These are phyloP conservation scores for Sminthurides aquaticus DNA, from an alignment of 2,888 invertebrate species.

Conservation along the genomic window DNA sequence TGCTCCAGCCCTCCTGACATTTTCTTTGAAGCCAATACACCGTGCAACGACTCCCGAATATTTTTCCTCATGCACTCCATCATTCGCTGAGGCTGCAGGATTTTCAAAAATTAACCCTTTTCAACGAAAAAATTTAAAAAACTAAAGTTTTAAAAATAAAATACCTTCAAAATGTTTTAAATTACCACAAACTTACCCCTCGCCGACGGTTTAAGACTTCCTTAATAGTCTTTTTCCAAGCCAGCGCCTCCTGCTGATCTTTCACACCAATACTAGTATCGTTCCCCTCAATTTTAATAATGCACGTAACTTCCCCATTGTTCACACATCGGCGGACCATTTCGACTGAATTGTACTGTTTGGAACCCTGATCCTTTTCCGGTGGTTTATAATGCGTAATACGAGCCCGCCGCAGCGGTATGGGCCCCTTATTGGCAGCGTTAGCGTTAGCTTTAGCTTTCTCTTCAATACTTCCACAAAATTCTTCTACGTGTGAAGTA, in stretches of 20 bases:
- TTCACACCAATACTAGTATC: not conserved
- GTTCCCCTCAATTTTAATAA: not conserved
- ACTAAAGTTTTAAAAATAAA: too few relatives aligned
- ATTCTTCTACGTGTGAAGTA: conserved; percentile 3
- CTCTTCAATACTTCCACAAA: not conserved
- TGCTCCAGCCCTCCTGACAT: not conserved
- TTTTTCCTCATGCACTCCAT: not conserved
- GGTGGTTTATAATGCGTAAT: not conserved
- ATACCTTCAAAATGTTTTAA: too few relatives aligned
- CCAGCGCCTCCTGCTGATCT: not conserved
- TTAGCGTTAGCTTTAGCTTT: not conserved
- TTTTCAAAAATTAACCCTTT: too few relatives aligned
- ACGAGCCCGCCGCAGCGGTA: not conserved
- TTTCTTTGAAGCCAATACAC: not conserved
- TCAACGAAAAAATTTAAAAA: too few relatives aligned
- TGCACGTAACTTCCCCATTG: not conserved
- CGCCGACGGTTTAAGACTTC: too few relatives aligned
- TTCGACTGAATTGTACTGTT: not conserved
- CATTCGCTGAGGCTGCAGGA: not conserved
- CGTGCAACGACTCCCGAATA: not conserved
- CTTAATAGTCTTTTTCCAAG: not conserved
- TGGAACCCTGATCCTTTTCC: not conserved
- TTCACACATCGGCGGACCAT: not conserved
- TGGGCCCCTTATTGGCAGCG: not conserved
- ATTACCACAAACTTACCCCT: too few relatives aligned